Evolutionary conservation across 2,888 invertebrate genomes (phyloP), one percentile per base, ranked within the genome.

Genomic region (Chrysolina oricalcia): DNA sequence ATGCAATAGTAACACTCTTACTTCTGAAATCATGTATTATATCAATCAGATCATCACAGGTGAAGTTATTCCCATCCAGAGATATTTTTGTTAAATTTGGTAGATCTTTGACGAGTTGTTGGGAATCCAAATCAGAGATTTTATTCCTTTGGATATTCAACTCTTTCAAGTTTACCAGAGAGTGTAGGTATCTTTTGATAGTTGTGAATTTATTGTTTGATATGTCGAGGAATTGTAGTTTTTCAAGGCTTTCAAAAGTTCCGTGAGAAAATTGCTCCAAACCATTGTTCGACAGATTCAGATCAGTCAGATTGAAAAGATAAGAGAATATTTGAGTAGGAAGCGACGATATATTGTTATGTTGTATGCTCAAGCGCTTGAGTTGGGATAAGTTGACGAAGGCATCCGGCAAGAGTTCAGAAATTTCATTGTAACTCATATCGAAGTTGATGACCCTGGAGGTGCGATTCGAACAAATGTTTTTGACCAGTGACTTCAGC

Each of bases 281-380:
- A 9, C 27, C 3, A 35, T 77, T 77, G 19, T 69, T 48, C 9
- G 77, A 74, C 21, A 77, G 62, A 67, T 77, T 77, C 35, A 77
- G 46, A 40, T 41, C 40, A 41, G 19, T 19, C 35, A 77, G 67
- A 46, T 48, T 43, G 48, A 19, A 5, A 19, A 72, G 62, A 43
- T 59, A 46, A 9, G 41, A 70, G n/a, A 77, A 77, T 23, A 70
- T 43, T 27, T 59, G 70, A 43, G 53, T 64, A 0, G 74, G 43
- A 17, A 77, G 50, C 6, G 40, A 53, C 27, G 21, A 56, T 50
- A 77, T 74, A 46, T 72, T 74, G 46, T 77, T 77, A 40, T 77
- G 66, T 21, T 66, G 35, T 23, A 77, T 62, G 46, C n/a, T 21
- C 13, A 66, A 13, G 17, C 11, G 19, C 11, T 21, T 40, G 15